A percentile compares a stretch with the other conserved stretches of the same genome.
Evolutionary conservation across 2,797 vertebrate genomes (phyloP).

Genomic region (Enteromius treurensis): DNA sequence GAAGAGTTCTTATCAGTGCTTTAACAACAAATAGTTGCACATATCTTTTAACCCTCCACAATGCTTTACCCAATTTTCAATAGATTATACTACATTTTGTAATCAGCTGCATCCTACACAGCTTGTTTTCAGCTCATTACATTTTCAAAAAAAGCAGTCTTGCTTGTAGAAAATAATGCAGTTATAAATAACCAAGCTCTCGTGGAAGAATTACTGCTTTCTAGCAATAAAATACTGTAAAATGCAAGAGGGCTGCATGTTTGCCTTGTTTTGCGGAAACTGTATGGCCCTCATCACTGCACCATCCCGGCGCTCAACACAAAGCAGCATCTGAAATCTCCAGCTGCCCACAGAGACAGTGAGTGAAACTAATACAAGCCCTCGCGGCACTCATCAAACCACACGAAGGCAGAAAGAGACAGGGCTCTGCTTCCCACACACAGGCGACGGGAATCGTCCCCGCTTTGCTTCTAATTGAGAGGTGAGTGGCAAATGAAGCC

Average conservation of each 20-base stretch:
- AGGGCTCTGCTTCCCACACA: constrained; percentile 61
- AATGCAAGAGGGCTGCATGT: neutral
- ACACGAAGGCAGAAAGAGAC: constrained; percentile 63
- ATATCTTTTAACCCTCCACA: neutral
- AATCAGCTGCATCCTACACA: neutral
- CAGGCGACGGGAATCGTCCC: constrained; percentile 59
- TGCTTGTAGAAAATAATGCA: neutral
- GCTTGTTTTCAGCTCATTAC: neutral
- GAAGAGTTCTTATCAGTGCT: neutral
- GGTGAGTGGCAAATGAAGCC: constrained; percentile 74
- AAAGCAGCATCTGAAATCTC: constrained; percentile 55
- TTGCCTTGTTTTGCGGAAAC: neutral
- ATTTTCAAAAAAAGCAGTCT: neutral
- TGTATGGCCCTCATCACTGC: neutral
- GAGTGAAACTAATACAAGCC: constrained; percentile 58
- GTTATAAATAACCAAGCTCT: constrained; percentile 9
- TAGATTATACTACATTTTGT: neutral
- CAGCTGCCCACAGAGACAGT: constrained; percentile 55
- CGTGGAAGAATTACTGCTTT: neutral
- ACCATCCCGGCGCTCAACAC: neutral
- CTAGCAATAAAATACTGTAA: neutral
- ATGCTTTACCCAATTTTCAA: neutral
- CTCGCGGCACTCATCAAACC: constrained; percentile 57
- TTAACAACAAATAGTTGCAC: neutral
- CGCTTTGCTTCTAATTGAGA: constrained; percentile 72